phyloP scores from a whole-genome alignment of 92 coral and sea anemone species.

The Bergia sp. region DNA sequence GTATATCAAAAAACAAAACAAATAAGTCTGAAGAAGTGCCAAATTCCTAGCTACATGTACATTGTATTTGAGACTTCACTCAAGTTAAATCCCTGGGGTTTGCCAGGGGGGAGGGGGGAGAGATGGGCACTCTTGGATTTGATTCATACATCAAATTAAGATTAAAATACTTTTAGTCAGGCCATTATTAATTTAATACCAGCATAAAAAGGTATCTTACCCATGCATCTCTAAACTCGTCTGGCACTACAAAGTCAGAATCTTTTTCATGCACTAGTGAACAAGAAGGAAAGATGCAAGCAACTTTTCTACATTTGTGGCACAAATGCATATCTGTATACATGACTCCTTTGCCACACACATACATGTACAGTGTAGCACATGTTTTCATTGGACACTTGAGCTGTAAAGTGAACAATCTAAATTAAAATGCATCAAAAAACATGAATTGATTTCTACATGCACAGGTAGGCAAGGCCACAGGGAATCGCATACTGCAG shows the following conservation, averaged over 20 bases:
- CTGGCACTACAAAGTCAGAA: background rate
- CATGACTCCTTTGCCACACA: background rate
- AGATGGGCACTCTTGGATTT: too few relatives aligned
- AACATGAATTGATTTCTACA: background rate
- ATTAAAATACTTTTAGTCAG: too few relatives aligned
- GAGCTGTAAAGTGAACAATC: background rate
- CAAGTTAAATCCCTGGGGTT: too few relatives aligned
- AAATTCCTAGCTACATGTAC: too few relatives aligned
- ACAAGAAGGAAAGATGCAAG: slow-evolving; percentile 16
- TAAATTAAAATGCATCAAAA: background rate
- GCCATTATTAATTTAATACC: too few relatives aligned
- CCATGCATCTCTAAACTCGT: background rate
- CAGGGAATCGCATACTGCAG: too few relatives aligned
- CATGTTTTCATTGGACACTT: background rate
- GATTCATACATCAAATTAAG: too few relatives aligned
- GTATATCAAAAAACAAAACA: too few relatives aligned
- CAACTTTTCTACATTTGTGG: slow-evolving; percentile 6
- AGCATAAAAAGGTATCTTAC: background rate
- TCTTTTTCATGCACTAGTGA: slow-evolving; percentile 13
- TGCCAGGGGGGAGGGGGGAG: too few relatives aligned
- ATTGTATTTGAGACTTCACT: too few relatives aligned
- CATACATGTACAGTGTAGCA: background rate
- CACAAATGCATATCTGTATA: background rate
- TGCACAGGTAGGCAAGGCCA: background rate
- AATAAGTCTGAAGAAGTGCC: too few relatives aligned